phyloP scores from a whole-genome alignment of 35 echinoderm and acorn worm species.

The Apostichopus japonicus region DNA sequence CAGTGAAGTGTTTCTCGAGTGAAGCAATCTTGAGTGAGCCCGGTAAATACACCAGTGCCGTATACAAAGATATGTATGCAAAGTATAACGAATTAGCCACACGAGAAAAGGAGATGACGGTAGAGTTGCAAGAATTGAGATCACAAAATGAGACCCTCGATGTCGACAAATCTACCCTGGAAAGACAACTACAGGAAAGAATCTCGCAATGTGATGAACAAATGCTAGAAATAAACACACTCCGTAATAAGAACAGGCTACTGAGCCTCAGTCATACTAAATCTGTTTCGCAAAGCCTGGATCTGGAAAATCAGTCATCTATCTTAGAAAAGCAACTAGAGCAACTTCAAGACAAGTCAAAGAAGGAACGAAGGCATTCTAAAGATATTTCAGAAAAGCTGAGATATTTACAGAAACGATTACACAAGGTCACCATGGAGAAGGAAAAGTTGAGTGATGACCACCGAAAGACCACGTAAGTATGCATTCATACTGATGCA shows the following conservation, averaged over 20 bases:
- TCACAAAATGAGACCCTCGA: neutral
- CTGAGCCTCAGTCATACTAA: slow-evolving; percentile 19
- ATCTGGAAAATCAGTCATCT: slow-evolving; percentile 20
- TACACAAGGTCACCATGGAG: neutral
- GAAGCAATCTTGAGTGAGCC: slow-evolving; percentile 41
- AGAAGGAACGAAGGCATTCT: neutral
- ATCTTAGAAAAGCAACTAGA: neutral
- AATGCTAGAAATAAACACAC: neutral
- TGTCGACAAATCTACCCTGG: neutral
- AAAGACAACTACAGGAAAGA: neutral
- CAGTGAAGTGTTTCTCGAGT: slow-evolving; percentile 7
- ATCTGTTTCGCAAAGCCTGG: slow-evolving; percentile 15
- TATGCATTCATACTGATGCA: neutral
- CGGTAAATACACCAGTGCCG: slow-evolving; percentile 23
- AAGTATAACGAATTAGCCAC: neutral
- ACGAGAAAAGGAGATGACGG: neutral
- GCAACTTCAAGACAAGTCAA: neutral
- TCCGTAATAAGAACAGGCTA: slow-evolving; percentile 3
- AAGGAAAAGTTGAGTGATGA: neutral
- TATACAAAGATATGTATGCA: slow-evolving; percentile 34
- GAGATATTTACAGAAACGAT: neutral
- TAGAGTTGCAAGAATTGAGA: slow-evolving; percentile 11
- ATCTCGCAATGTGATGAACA: neutral
- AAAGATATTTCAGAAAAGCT: slow-evolving; percentile 11
- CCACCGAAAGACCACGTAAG: neutral